phyloP scores from a whole-genome alignment of 2,888 invertebrate species.

The Nowickia ferox region DNA sequence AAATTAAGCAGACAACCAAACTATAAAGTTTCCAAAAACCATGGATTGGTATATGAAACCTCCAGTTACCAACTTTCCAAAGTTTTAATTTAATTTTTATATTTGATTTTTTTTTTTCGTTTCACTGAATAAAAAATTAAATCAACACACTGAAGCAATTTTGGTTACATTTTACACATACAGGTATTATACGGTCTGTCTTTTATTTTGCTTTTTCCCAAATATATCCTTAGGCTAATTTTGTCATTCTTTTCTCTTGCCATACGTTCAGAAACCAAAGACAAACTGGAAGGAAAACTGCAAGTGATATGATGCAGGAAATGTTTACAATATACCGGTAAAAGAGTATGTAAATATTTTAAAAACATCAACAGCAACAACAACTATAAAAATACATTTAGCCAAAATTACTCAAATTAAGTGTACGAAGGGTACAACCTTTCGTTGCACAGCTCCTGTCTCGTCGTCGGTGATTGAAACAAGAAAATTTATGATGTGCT shows the following conservation, averaged over 20 bases:
- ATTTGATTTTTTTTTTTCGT: background rate
- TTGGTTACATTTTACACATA: background rate
- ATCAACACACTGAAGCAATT: slow-evolving; percentile 39
- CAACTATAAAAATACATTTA: slow-evolving; percentile 50
- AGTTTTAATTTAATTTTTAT: background rate
- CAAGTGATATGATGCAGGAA: slow-evolving; percentile 52
- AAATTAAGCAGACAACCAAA: background rate
- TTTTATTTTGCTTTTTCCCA: background rate
- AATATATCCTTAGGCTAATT: slow-evolving; percentile 38
- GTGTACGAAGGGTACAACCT: slow-evolving; percentile 60
- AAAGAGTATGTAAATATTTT: slow-evolving; percentile 58
- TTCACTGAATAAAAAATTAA: slow-evolving; percentile 8
- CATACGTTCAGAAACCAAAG: background rate
- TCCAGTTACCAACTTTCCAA: background rate
- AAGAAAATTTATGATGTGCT: slow-evolving; percentile 74
- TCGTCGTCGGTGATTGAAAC: slow-evolving; percentile 54
- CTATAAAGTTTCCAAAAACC: background rate
- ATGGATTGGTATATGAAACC: background rate
- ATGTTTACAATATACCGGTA: slow-evolving; percentile 43
- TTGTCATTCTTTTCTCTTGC: slow-evolving; percentile 32
- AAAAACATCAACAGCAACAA: slow-evolving; percentile 33
- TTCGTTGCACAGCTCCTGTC: slow-evolving; percentile 58
- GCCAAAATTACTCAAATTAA: slow-evolving; percentile 66
- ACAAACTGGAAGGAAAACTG: background rate
- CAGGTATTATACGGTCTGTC: background rate